Conservation (phyloP, 2,888 invertebrate species). For the Protonemura montana region DNA sequence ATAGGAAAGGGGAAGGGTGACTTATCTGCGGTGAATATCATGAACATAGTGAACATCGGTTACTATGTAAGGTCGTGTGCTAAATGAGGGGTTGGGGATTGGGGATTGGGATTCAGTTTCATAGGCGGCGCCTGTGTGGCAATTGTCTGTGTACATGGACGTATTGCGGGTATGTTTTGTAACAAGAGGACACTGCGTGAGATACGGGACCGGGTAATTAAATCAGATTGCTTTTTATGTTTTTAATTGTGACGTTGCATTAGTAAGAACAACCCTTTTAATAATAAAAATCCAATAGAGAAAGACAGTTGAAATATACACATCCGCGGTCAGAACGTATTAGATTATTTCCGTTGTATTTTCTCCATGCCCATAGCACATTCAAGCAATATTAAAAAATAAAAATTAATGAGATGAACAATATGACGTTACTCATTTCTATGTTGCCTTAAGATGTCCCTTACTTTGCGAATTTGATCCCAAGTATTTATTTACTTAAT, state of each 20-base stretch:
- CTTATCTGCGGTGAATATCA: conserved; percentile 36
- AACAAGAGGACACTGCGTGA: background rate
- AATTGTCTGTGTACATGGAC: background rate
- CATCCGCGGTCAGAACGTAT: background rate
- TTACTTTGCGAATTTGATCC: background rate
- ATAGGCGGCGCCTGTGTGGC: conserved; percentile 14
- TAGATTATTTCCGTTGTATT: background rate
- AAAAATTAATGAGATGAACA: background rate
- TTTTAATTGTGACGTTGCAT: conserved; percentile 4
- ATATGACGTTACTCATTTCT: background rate
- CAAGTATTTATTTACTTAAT: conserved; percentile 25
- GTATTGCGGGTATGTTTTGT: background rate
- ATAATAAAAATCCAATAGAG: conserved; percentile 2
- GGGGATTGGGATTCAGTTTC: conserved; percentile 37
- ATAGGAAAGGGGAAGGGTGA: conserved; percentile 19
- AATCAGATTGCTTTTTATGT: background rate
- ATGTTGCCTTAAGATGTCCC: background rate
- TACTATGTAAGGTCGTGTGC: conserved; percentile 18
- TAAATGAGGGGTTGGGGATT: background rate
- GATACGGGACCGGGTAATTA: background rate
- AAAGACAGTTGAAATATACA: background rate
- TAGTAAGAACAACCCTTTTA: conserved; percentile 12
- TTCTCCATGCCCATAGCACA: background rate
- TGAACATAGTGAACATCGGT: conserved; percentile 40
- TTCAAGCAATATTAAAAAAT: background rate